phyloP scores from a whole-genome alignment of 2,797 vertebrate species.

The Sebastes taczanowskii region DNA sequence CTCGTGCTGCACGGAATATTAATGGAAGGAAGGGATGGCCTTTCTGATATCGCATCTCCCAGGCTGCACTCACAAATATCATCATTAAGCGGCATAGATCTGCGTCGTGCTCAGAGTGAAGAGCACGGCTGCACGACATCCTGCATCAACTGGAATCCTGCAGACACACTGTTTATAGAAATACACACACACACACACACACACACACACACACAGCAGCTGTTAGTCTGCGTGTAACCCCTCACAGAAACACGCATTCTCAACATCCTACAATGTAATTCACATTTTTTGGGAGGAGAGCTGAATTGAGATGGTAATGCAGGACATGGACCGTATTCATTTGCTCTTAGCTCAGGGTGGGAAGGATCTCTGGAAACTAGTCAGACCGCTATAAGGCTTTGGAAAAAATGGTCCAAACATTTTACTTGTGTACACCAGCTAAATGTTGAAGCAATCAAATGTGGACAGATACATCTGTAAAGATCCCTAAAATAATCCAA shows the following conservation, averaged over 20 bases:
- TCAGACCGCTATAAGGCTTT: not conserved
- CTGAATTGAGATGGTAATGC: not conserved
- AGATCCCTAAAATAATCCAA: not conserved
- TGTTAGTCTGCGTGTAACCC: not conserved
- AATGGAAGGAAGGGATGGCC: conserved; percentile 58
- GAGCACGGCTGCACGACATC: conserved; percentile 2
- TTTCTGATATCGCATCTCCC: conserved; percentile 59
- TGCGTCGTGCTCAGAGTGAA: conserved; percentile 15
- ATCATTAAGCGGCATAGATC: conserved; percentile 49
- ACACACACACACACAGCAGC: not conserved
- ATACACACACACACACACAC: not conserved
- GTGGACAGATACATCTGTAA: not conserved
- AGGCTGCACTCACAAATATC: conserved; percentile 49
- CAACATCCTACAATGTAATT: not conserved
- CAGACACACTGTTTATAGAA: not conserved
- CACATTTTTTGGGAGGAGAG: not conserved
- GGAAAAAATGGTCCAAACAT: too few species aligned
- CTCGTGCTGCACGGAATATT: conserved; percentile 67
- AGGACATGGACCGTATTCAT: not conserved
- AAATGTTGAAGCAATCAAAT: not conserved
- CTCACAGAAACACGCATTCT: not conserved
- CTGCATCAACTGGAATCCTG: conserved; percentile 10
- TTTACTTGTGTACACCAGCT: too few species aligned
- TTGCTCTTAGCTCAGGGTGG: not conserved
- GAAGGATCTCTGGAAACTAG: not conserved